A percentile compares a stretch with the other conserved stretches of the same genome.
phyloP scores from a whole-genome alignment of 2,797 vertebrate species.

The Poeciliopsis infans region DNA sequence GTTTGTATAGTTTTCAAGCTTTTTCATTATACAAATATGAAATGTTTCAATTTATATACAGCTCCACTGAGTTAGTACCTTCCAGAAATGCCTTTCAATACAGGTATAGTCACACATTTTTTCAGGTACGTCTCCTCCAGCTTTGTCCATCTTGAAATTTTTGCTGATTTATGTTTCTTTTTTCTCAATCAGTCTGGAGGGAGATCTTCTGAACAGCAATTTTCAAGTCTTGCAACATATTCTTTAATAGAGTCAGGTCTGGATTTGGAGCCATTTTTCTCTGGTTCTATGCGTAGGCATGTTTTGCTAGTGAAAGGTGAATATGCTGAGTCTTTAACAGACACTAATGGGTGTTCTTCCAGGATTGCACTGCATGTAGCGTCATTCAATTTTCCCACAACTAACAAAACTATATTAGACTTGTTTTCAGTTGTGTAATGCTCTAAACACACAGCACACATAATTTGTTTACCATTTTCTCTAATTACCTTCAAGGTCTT shows the following conservation, averaged over 20 bases:
- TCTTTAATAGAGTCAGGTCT: not conserved
- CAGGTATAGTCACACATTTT: not conserved
- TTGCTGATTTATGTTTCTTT: not conserved
- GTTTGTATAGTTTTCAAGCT: not conserved
- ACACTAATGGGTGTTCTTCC: not conserved
- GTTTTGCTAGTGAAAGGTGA: not conserved
- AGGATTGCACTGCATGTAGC: not conserved
- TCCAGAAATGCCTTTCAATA: not conserved
- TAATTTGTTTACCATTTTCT: not conserved
- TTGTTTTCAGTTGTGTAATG: not conserved
- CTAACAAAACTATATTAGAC: not conserved
- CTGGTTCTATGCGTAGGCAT: not conserved
- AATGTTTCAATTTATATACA: not conserved
- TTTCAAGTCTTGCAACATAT: constrained; percentile 3
- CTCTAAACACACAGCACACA: not conserved
- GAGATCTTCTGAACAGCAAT: not conserved
- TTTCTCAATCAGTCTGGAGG: not conserved
- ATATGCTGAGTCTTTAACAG: not conserved
- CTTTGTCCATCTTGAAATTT: not conserved
- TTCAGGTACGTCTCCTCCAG: not conserved
- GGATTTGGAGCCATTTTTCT: not conserved
- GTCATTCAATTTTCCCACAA: not conserved
- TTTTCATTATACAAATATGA: not conserved
- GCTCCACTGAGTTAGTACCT: not conserved
- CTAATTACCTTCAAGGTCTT: not conserved